Percentiles rank a stretch among this genome's conserved stretches.
These are phyloP conservation scores for Craseonycteris thonglongyai DNA, from an alignment of 2,113 vertebrate genomes.

Conservation along the genomic window DNA sequence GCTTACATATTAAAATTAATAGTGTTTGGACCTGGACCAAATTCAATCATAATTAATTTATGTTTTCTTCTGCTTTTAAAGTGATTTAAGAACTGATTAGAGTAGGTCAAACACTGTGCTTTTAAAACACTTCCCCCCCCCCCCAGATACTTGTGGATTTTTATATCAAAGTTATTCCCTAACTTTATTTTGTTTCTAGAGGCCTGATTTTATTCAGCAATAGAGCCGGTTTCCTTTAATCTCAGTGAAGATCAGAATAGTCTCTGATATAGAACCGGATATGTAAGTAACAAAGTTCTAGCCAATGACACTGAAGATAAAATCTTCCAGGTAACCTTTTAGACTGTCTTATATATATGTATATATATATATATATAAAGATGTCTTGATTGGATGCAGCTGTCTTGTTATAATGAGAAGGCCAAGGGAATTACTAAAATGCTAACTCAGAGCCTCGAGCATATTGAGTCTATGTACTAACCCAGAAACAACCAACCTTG, in stretches of 20 bases:
- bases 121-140: background rate
- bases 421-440: background rate
- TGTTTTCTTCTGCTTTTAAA: background rate
- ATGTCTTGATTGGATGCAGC: background rate
- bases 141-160: background rate
- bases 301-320: background rate
- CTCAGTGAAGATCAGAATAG: background rate
- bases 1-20: conserved; percentile 42
- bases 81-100: background rate
- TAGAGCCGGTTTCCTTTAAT: background rate
- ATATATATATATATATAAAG: background rate
- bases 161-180: background rate
- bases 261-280: background rate
- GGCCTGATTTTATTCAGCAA: background rate
- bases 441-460: background rate
- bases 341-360: background rate
- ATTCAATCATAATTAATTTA: conserved; percentile 38
- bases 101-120: background rate
- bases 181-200: background rate
- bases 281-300: background rate
- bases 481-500: background rate
- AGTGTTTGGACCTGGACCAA: conserved; percentile 47
- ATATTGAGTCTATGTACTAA: background rate
- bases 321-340: background rate
- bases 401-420: background rate